phyloP scores from a whole-genome alignment of 2,888 invertebrate species.

The Linyphia triangularis region DNA sequence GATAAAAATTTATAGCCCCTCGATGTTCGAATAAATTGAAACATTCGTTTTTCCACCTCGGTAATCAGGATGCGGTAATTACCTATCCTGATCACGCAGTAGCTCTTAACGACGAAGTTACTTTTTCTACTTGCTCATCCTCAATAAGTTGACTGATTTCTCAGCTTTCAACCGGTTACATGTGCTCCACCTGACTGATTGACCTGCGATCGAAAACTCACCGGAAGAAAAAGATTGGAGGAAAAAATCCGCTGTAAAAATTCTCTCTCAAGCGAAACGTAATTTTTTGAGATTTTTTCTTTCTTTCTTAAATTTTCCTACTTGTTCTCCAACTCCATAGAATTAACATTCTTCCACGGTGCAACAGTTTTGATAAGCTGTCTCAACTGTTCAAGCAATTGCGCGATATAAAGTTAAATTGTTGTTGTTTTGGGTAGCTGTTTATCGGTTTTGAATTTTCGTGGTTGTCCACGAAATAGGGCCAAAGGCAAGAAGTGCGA shows the following conservation, averaged over 20 bases:
- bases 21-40: neutral
- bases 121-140: conserved; percentile 37
- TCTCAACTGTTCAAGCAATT: neutral
- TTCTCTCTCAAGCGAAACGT: conserved; percentile 44
- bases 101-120: conserved; percentile 6
- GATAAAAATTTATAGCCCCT: neutral
- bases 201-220: conserved; percentile 52
- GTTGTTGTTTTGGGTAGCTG: too few relatives aligned
- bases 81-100: conserved; percentile 15
- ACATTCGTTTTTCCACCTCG: neutral
- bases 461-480: neutral
- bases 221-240: conserved; percentile 28
- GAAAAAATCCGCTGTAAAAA: conserved; percentile 43
- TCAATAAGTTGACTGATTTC: conserved; percentile 53
- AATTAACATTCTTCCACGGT: conserved; percentile 6
- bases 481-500: neutral
- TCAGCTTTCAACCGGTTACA: conserved; percentile 39
- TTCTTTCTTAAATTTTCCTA: neutral
- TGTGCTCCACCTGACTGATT: conserved; percentile 54
- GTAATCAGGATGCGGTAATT: conserved; percentile 6
- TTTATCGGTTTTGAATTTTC: neutral
- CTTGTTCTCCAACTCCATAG: neutral
- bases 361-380: neutral
- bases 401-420: too few relatives aligned
- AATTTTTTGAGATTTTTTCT: conserved; percentile 12